A percentile compares a stretch with the other conserved stretches of the same genome.
Conservation (phyloP, 1,140 invertebrate genomes). For the Drosophila novamexicana region DNA sequence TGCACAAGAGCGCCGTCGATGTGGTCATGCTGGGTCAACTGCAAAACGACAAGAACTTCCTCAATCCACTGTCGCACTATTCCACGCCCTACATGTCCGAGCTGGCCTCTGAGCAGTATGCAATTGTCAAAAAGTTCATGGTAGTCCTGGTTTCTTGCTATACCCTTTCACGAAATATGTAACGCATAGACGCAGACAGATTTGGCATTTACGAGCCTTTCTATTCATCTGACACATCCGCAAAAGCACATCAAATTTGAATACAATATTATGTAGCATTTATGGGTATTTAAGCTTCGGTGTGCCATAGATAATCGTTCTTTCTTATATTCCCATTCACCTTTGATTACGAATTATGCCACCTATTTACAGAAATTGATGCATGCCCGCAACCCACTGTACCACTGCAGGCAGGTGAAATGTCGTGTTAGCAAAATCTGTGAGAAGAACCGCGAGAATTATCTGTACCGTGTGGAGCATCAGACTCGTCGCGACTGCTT, state of each 20-base stretch:
- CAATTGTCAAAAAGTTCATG: conserved; percentile 50
- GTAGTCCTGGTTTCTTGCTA: conserved; percentile 11
- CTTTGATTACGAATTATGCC: no score
- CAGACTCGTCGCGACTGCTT: conserved; percentile 69
- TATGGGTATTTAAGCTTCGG: no score
- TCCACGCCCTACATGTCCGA: conserved; percentile 37
- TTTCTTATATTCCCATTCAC: background rate
- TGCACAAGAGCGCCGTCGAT: conserved; percentile 56
- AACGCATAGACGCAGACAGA: no score
- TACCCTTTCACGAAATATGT: no score
- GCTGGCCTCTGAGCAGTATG: conserved; percentile 37
- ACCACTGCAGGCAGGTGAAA: conserved; percentile 35
- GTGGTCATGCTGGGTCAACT: conserved; percentile 46
- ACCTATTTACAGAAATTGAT: conserved; percentile 63
- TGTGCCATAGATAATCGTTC: background rate
- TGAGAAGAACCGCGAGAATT: conserved; percentile 31
- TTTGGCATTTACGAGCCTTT: no score
- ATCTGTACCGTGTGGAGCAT: conserved; percentile 53
- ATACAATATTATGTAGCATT: no score
- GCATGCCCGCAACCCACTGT: conserved; percentile 67
- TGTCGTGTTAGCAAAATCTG: conserved; percentile 17
- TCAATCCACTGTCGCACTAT: conserved; percentile 25
- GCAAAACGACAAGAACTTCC: conserved; percentile 28
- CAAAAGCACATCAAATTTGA: no score
- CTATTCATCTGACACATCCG: no score